Evolutionary conservation across 2,888 invertebrate genomes (phyloP), one percentile per base, ranked within the genome.

Genomic region (Hirtodrosophila alboralis): DNA sequence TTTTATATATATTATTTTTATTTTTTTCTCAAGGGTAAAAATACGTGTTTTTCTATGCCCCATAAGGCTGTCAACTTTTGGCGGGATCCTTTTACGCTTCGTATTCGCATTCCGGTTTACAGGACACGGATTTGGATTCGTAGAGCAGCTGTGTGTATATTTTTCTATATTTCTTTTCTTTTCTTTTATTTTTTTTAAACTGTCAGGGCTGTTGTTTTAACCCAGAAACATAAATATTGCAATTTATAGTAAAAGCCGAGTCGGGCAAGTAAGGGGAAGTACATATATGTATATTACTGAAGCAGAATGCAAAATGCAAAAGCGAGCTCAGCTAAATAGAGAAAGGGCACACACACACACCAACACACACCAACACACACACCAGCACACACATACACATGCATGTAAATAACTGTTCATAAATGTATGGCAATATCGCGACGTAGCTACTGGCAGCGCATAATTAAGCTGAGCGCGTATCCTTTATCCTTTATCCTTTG

Each of bases 171-270:
- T 18, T 18, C 18, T 18, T 18, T 18, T 3, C 5, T 18, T 44
- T 48, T 63, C 61, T 56, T 68, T 60, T 56, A 7, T 23, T 3
- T 23, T 8, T 23, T 23, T 23, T 23, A 23, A 64, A 79, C 64
- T 75, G 68, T 79, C 76, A 52, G 59, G 52, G 31, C 62, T 61
- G 68, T 65, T 65, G 66, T 63, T 68, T 69, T 81, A 81, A 83
- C 86, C 81, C 75, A 83, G 76, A 83, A 83, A 84, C 81, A 83
- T 86, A 83, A 81, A 81, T 84, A 84, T 72, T 66, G 71, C 67
- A 70, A 61, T 71, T 75, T 67, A 75, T 75, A 51, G 52, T 61
- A 10, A 12, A 48, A 33, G 33, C 30, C 23, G 26, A n/a, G 31
- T 7, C 34, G 4, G 26, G 6, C 0, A 2, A 6, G 12, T 5